A percentile compares a stretch with the other conserved stretches of the same genome.
phyloP scores from a whole-genome alignment of 2,113 vertebrate genomes.

The Morone saxatilis region DNA sequence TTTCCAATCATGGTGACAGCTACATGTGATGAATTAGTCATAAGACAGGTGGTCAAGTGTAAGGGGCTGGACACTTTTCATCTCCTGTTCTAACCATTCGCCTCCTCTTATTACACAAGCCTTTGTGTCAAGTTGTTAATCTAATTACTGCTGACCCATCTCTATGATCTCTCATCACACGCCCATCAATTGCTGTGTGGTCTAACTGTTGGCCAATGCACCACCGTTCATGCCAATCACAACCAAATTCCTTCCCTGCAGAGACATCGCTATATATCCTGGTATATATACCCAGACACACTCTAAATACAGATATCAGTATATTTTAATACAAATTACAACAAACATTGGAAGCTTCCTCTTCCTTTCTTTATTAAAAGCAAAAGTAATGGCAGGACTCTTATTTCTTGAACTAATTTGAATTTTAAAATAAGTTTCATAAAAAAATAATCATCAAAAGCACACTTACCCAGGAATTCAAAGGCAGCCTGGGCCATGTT shows the following conservation, averaged over 20 bases:
- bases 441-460: background rate
- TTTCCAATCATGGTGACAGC: background rate
- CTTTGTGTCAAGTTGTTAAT: constrained; percentile 30
- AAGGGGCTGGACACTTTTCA: background rate
- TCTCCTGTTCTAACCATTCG: background rate
- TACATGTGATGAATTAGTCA: background rate
- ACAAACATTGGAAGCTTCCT: background rate
- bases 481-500: background rate
- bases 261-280: no score
- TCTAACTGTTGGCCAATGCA: constrained; percentile 15
- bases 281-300: no score
- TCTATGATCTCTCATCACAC: constrained; percentile 26
- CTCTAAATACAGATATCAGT: no score
- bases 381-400: background rate
- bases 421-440: no score
- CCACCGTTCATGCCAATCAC: constrained; percentile 9
- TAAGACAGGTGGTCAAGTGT: no score
- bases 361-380: background rate
- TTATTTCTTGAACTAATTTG: no score
- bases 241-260: background rate
- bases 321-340: no score
- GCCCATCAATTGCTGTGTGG: background rate
- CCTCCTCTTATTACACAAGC: constrained; percentile 23
- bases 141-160: constrained; percentile 33
- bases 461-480: background rate